Base-by-base conservation (phyloP, 2,113 vertebrate genomes). In the Cottus gobio region DNA sequence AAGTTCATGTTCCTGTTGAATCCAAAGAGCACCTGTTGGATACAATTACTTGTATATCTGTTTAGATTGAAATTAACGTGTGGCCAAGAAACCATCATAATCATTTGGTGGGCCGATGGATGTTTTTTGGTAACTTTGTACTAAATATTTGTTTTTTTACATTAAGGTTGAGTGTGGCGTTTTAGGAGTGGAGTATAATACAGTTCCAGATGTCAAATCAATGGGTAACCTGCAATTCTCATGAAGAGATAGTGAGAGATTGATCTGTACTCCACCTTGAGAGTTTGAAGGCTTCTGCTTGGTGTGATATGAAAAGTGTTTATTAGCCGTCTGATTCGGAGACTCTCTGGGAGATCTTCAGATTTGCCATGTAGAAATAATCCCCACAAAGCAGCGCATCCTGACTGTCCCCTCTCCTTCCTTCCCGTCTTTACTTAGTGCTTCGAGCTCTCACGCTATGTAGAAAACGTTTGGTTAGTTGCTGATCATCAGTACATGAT, bases 11-110 rank as follows among this genome's bases (percentile, higher is more conserved):
- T 85, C 36, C 20, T 75, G 68, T 71, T 78, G 26, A 71, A 82
- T 78, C 87, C 82, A 90, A 87, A 89, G 79, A 87, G 28, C 39
- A 8, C 28, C 36, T 46, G 61, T 26, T 69, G 31, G 66, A 70
- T 67, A 56, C 3, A 44, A 31, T 22, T 39, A 3, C 50, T 3
- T 44, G 4, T 54, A 10, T 7, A 5, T 52, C 30, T 65, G 50
- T 80, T 24, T 26, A 24, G 46, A 56, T 57, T n/a, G 39, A 26
- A 54, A 48, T 48, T 5, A 63, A 37, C 1, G 0, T 15, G 13
- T 37, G 60, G 71, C 61, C 37, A 79, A 61, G 26, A 37, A 54
- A 36, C 30, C n/a, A 12, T 66, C 5, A 4, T 1, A 13, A 71
- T 61, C 2, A 18, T 48, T 75, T 48, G 24, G 12, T 67, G 36